Conservation (phyloP, 2,113 vertebrate species). For the Eulemur macaco region DNA sequence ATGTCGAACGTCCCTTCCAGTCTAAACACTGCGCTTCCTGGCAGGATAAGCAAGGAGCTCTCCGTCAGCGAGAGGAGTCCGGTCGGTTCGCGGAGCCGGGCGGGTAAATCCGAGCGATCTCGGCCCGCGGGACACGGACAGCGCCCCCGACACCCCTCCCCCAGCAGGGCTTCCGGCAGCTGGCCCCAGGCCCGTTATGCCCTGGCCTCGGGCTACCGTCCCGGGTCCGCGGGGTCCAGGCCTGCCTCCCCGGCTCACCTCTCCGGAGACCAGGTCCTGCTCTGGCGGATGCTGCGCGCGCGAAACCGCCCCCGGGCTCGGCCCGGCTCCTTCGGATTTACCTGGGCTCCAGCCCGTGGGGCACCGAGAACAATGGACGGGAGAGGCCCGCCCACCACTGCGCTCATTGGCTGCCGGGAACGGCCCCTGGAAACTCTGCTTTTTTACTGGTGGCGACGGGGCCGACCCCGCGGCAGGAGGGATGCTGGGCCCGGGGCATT, state of each 20-base stretch:
- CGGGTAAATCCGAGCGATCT: background rate
- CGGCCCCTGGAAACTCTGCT: background rate
- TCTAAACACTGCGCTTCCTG: background rate
- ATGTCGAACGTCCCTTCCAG: background rate
- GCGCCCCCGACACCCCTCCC: conserved; percentile 57
- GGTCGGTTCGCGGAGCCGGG: rapidly evolving
- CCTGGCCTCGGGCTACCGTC: background rate
- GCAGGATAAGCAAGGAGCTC: background rate
- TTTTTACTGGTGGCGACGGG: background rate
- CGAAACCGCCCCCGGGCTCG: background rate
- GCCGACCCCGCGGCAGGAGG: background rate
- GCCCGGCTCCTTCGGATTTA: background rate
- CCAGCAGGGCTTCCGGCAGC: background rate
- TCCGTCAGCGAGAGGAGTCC: background rate
- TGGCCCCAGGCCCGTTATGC: conserved; percentile 63
- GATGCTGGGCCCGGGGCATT: background rate
- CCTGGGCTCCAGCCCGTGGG: conserved; percentile 18
- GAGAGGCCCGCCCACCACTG: conserved; percentile 38
- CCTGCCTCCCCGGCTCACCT: conserved; percentile 41
- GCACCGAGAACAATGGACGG: conserved; percentile 78
- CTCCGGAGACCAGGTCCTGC: background rate
- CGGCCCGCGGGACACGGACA: background rate
- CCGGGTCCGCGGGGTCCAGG: background rate
- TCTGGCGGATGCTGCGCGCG: background rate
- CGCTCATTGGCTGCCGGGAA: conserved; percentile 46